phyloP scores from a whole-genome alignment of 2,888 invertebrate species.

The Nephrotoma guestfalica region DNA sequence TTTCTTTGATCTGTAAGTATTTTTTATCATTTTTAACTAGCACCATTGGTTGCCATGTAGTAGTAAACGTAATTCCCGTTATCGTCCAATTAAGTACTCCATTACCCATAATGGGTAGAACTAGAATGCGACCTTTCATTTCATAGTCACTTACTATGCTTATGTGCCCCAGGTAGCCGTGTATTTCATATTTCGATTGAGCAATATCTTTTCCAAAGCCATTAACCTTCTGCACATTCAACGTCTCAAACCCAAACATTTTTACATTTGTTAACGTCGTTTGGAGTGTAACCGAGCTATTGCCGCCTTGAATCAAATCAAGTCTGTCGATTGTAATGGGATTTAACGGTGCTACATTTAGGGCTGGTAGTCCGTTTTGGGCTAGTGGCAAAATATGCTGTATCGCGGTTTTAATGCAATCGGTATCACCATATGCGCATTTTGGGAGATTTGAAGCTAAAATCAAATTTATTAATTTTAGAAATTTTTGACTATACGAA shows the following conservation, averaged over 20 bases:
- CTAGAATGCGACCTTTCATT: neutral
- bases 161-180: neutral
- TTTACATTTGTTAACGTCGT: neutral
- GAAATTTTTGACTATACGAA: too few relatives aligned
- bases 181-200: neutral
- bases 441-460: neutral
- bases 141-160: neutral
- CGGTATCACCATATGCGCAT: neutral
- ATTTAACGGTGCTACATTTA: neutral
- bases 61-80: neutral
- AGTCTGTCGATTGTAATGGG: neutral
- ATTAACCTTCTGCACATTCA: neutral
- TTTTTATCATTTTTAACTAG: neutral
- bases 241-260: neutral
- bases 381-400: neutral
- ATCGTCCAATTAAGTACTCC: neutral
- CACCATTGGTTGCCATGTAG: too few relatives aligned
- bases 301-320: neutral
- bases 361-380: neutral
- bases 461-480: neutral
- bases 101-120: neutral
- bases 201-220: neutral
- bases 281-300: neutral
- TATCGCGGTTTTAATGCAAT: neutral
- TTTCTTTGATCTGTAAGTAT: neutral